Conservation (phyloP, 2,888 invertebrate species). For the Neoaliturus tenellus region DNA sequence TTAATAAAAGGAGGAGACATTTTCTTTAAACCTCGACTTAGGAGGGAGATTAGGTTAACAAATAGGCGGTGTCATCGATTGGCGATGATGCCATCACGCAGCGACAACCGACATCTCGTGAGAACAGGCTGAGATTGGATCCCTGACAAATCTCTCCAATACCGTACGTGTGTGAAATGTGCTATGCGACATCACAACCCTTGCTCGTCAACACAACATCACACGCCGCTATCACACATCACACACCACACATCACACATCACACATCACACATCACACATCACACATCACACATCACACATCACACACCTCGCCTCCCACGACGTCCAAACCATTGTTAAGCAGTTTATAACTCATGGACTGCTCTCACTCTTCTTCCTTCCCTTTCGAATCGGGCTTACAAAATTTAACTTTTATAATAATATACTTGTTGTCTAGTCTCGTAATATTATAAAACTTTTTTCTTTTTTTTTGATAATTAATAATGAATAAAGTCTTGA, state of each 20-base stretch:
- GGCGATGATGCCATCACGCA: neutral
- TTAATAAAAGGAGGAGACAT: too few species aligned
- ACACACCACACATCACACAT: neutral
- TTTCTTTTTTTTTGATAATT: too few species aligned
- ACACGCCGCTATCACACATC: neutral
- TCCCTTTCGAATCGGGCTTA: too few species aligned
- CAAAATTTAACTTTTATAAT: too few species aligned
- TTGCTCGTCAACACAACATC: neutral
- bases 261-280: neutral
- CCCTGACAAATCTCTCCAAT: slow-evolving; percentile 41
- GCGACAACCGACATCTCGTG: too few species aligned
- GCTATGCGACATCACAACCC: neutral
- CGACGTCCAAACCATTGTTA: neutral
- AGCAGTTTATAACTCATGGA: neutral
- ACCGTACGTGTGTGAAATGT: slow-evolving; percentile 31
- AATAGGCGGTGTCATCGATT: too few species aligned
- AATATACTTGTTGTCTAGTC: too few species aligned
- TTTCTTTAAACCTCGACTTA: too few species aligned
- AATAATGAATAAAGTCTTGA: too few species aligned
- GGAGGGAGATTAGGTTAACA: too few species aligned
- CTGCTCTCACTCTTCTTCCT: neutral
- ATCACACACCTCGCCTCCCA: too few species aligned
- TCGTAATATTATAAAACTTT: too few species aligned
- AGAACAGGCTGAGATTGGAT: neutral
- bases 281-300: neutral